phyloP scores from a whole-genome alignment of 1,140 invertebrate species.

The Drosophila littoralis region DNA sequence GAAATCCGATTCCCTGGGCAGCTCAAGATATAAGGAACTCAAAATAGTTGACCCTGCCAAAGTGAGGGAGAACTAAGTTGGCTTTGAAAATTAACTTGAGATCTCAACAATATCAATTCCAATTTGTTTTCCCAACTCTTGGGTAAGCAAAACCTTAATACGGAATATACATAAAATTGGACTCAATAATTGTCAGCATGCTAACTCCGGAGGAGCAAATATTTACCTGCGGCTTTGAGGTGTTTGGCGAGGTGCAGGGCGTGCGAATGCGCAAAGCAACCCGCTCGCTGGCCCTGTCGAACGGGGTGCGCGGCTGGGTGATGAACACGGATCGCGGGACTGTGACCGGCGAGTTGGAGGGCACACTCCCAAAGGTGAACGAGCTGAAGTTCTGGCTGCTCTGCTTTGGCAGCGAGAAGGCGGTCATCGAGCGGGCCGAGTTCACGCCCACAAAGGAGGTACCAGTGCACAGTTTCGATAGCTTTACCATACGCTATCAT shows the following conservation, averaged over 20 bases:
- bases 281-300: constrained; percentile 85
- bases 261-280: constrained; percentile 87
- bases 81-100: not conserved
- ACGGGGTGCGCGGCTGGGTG: constrained; percentile 88
- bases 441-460: constrained; percentile 84
- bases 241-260: constrained; percentile 87
- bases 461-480: constrained; percentile 47
- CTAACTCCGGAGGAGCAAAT: constrained; percentile 36
- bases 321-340: constrained; percentile 88
- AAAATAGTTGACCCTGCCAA: too few relatives aligned
- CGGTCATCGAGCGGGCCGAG: constrained; percentile 86
- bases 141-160: not conserved
- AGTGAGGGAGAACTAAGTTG: not conserved
- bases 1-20: too few relatives aligned
- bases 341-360: constrained; percentile 88
- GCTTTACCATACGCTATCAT: constrained; percentile 59
- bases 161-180: not conserved
- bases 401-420: constrained; percentile 87
- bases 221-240: constrained; percentile 85
- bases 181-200: constrained; percentile 4
- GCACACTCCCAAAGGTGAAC: constrained; percentile 85
- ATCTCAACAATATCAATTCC: too few relatives aligned
- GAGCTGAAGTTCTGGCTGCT: constrained; percentile 88
- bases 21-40: too few relatives aligned
- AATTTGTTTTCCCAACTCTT: not conserved